Evolutionary conservation across 2,888 invertebrate species (phyloP).

Genomic region (Drosophila atripex): DNA sequence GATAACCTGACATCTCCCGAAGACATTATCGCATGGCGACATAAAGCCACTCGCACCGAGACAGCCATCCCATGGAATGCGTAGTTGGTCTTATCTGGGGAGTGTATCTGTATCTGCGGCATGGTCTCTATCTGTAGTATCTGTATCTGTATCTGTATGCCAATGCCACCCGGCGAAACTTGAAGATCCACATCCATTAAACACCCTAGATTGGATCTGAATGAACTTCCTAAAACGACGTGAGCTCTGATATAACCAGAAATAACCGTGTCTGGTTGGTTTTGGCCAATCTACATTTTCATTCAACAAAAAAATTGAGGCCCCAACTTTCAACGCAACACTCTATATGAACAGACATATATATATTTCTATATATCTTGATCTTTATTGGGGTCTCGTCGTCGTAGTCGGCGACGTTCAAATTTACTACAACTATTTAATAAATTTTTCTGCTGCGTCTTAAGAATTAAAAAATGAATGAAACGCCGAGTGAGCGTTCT

Average conservation of each 20-base stretch:
- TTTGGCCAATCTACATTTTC: conserved; percentile 34
- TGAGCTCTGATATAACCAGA: conserved; percentile 49
- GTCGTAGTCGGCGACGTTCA: conserved; percentile 40
- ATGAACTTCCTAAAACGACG: conserved; percentile 40
- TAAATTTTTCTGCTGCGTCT: conserved; percentile 49
- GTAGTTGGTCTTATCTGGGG: conserved; percentile 31
- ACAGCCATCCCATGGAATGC: conserved; percentile 18
- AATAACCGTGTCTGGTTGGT: conserved; percentile 46
- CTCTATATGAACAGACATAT: neutral
- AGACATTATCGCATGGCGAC: conserved; percentile 63
- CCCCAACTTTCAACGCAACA: neutral
- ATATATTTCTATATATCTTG: neutral
- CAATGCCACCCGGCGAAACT: conserved; percentile 36
- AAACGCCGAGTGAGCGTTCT: conserved; percentile 24
- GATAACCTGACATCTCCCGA: conserved; percentile 59
- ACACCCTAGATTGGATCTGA: conserved; percentile 35
- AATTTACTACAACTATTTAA: conserved; percentile 70
- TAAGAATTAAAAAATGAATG: conserved; percentile 50
- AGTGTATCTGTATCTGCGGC: conserved; percentile 15
- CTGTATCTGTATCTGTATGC: conserved; percentile 34
- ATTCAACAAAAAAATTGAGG: conserved; percentile 29
- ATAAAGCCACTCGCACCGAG: conserved; percentile 15
- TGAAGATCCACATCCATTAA: conserved; percentile 22
- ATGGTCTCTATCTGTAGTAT: conserved; percentile 1
- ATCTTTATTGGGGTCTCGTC: conserved; percentile 49